phyloP scores from a whole-genome alignment of 1,140 invertebrate species.

The Anastrepha ludens region DNA sequence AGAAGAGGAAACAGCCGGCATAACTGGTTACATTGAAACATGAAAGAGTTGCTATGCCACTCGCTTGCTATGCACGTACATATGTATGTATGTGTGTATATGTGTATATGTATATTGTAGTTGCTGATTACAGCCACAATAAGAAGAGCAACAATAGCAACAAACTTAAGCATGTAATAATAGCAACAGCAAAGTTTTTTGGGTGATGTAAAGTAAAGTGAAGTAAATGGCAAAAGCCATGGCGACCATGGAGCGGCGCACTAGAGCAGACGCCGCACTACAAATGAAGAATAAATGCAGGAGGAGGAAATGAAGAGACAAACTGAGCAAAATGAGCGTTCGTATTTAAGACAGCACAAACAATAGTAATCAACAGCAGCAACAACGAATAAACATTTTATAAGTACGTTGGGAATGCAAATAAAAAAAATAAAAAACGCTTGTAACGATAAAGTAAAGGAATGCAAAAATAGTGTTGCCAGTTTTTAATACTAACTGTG shows the following conservation, averaged over 20 bases:
- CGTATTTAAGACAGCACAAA: too few species aligned
- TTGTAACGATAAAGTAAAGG: too few species aligned
- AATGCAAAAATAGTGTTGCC: too few species aligned
- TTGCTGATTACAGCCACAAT: not conserved
- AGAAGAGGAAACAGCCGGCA: not conserved
- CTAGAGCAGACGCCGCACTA: not conserved
- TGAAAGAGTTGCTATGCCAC: slow-evolving; percentile 12
- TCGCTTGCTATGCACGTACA: not conserved
- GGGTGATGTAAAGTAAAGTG: not conserved
- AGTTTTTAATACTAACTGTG: too few species aligned
- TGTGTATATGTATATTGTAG: not conserved
- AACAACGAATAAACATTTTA: too few species aligned
- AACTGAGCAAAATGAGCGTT: too few species aligned
- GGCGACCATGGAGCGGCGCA: not conserved
- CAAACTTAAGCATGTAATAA: not conserved
- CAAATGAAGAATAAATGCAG: not conserved
- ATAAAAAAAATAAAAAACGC: too few species aligned
- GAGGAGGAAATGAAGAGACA: too few species aligned
- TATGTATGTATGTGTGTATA: too few species aligned
- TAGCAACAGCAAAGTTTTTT: not conserved
- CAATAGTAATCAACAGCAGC: too few species aligned
- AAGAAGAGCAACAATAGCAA: not conserved
- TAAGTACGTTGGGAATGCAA: too few species aligned
- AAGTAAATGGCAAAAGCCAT: slow-evolving; percentile 41
- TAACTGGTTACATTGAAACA: not conserved